phyloP scores from a whole-genome alignment of 2,888 invertebrate species.

The Teleogryllus oceanicus region DNA sequence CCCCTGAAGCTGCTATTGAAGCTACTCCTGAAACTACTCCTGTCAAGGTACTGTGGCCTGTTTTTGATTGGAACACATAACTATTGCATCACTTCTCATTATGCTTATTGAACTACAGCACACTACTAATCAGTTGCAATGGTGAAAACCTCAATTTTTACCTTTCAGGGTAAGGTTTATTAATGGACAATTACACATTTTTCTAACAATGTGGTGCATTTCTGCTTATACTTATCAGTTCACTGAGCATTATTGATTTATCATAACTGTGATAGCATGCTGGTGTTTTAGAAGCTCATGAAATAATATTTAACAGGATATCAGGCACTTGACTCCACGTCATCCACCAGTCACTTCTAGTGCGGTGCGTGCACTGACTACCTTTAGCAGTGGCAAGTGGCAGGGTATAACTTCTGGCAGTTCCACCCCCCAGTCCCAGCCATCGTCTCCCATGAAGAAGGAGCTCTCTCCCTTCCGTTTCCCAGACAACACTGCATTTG shows the following conservation, averaged over 20 bases:
- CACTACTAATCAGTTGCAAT: no score
- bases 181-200: not conserved
- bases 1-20: slow-evolving; percentile 83
- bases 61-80: not conserved
- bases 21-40: slow-evolving; percentile 88
- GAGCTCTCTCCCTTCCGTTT: slow-evolving; percentile 58
- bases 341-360: slow-evolving; percentile 59
- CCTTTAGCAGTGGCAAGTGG: slow-evolving; percentile 47
- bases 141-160: no score
- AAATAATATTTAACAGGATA: slow-evolving; percentile 43
- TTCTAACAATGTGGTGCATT: not conserved
- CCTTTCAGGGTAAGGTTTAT: no score
- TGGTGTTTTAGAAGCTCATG: not conserved
- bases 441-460: slow-evolving; percentile 67
- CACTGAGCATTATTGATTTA: not conserved
- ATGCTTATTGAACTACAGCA: no score
- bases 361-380: slow-evolving; percentile 63
- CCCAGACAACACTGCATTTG: slow-evolving; percentile 40
- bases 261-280: not conserved
- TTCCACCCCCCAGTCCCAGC: slow-evolving; percentile 57
- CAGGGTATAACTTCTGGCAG: slow-evolving; percentile 42
- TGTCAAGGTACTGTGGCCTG: slow-evolving; percentile 55
- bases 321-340: slow-evolving; percentile 45
- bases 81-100: no score
- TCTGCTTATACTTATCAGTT: not conserved